These are phyloP conservation scores for Trachymyrmex septentrionalis DNA, from an alignment of 1,140 invertebrate genomes.

Conservation along the genomic window DNA sequence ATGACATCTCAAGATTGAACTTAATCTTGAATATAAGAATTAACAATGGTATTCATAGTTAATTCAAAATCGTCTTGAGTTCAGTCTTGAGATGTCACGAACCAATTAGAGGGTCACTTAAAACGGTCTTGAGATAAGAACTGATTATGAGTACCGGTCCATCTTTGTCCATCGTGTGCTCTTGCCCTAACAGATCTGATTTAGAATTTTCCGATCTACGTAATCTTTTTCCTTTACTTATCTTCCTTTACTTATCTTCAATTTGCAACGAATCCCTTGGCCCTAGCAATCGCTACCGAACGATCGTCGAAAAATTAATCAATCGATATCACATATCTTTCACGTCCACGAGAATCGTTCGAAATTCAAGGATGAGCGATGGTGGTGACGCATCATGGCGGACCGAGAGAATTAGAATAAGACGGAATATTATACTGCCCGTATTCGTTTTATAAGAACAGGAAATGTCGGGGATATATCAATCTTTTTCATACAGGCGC, in stretches of 20 bases:
- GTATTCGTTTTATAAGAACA: constrained; percentile 52
- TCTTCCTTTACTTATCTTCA: too few species aligned
- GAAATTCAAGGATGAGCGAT: constrained; percentile 27
- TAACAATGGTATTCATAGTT: too few species aligned
- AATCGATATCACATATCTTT: constrained; percentile 25
- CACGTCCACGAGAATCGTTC: constrained; percentile 60
- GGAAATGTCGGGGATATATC: constrained; percentile 24
- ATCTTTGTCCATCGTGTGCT: too few species aligned
- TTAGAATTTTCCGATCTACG: not conserved
- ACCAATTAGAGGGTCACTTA: too few species aligned
- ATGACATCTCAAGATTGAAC: too few species aligned
- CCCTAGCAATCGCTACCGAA: not conserved
- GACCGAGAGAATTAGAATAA: constrained; percentile 34
- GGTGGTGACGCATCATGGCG: constrained; percentile 13
- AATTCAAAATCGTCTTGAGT: too few species aligned
- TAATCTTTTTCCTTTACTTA: not conserved
- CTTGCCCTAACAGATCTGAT: not conserved
- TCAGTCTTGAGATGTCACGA: too few species aligned
- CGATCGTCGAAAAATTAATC: constrained; percentile 27
- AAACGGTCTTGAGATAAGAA: too few species aligned
- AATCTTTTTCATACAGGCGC: constrained; percentile 3
- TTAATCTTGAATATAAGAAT: too few species aligned
- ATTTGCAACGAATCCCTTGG: not conserved
- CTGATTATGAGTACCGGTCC: too few species aligned
- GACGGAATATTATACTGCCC: constrained; percentile 37